Evolutionary conservation across 2,888 invertebrate genomes (phyloP), one percentile per base, ranked within the genome.

Genomic region (Macrophya alboannulata): DNA sequence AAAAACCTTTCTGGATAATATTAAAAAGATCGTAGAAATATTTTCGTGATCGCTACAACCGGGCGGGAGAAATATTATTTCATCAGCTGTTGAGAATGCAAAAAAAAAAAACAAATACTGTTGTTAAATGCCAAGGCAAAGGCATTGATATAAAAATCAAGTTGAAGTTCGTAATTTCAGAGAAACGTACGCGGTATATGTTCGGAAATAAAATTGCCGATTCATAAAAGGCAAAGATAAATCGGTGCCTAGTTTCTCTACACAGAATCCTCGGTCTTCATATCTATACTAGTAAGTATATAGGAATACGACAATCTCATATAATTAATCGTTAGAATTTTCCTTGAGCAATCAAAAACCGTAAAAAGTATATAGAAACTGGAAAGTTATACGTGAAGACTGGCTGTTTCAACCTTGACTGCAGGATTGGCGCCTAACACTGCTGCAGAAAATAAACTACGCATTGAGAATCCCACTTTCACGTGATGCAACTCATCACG

Each of bases 401-500:
- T 4, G 25, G 62, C 37, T n/a, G 62, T 71, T 40, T 40, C 40
- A 12, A 48, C 76, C 45, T 76, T 76, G 12, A 31, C 31, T 31
- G n/a, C n/a, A 48, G 25, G 25, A 48, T 48, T 48, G 48, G 45
- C 25, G 37, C 37, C 25, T 31, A 37, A 43, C 15, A 12, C 8
- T 71, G 37, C 48, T 15, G 71, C 2, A 71, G 15, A 40, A 8
- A 40, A n/a, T 37, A 71, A 40, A 71, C 71, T 71, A 71, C 71
- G 71, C 71, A 71, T 15, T 71, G 37, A 37, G 40, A 43, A 40
- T 25, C 76, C 76, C 76, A 76, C 43, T 48, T 76, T 48, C 12
- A 0, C 25, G 21, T 48, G 45, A 43, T 76, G 48, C 76, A 76
- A 25, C 76, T 25, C 45, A 6, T 15, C 15, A 76, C 76, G 76